phyloP scores from a whole-genome alignment of 2,797 vertebrate genomes.

The Tokudaia muenninki region DNA sequence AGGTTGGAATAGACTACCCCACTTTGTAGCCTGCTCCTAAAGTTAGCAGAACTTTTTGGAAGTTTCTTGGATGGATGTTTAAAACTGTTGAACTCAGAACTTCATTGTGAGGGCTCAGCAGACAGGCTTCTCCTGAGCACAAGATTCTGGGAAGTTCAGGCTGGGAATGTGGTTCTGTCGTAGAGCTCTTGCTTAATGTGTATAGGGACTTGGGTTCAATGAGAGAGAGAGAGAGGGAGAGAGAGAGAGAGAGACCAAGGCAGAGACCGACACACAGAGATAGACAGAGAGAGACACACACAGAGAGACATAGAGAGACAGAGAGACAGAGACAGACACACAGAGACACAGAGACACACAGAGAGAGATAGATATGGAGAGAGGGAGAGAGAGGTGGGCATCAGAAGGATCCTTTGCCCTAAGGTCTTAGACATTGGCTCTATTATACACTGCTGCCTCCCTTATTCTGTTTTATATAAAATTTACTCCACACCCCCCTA shows the following conservation, averaged over 20 bases:
- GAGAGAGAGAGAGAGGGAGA: not conserved
- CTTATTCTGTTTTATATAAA: not conserved
- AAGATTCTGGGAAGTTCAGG: not conserved
- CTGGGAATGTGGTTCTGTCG: not conserved
- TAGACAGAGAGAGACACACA: not conserved
- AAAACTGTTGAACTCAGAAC: not conserved
- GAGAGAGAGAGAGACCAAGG: not conserved
- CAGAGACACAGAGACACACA: not conserved
- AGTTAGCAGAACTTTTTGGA: not conserved
- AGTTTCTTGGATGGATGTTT: not conserved
- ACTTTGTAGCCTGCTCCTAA: not conserved
- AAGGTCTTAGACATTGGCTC: not conserved
- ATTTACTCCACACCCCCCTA: not conserved
- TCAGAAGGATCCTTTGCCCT: not conserved
- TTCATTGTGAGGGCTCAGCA: not conserved
- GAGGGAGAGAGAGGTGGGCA: not conserved
- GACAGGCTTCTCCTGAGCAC: not conserved
- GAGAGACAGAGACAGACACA: no score
- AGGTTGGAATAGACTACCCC: not conserved
- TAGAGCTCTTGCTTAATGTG: not conserved
- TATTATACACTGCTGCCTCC: fast-evolving
- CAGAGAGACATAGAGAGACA: no score
- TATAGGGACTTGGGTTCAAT: not conserved
- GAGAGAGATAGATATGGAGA: not conserved
- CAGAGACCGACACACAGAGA: not conserved